Base-by-base conservation (phyloP, 2,113 vertebrate genomes). In the Okapia johnstoni region DNA sequence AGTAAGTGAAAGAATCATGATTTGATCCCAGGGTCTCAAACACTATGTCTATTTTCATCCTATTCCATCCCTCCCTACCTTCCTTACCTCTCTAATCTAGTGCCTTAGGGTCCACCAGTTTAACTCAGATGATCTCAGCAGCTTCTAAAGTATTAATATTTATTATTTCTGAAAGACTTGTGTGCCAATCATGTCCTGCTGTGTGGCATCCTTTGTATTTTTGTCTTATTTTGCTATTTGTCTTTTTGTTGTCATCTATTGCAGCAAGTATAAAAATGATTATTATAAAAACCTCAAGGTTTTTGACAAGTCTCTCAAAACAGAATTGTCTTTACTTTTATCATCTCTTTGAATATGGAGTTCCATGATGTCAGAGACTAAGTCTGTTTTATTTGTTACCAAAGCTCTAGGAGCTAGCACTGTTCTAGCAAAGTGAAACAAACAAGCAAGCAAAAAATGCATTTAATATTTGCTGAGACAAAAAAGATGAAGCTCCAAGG, bases 241-340 rank as follows among this genome's bases (percentile, higher is more conserved):
- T 90, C 83, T 93, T 94, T 92, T 43, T 89, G 80, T 60, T 81
- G 15, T 70, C 21, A 73, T 83, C 50, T 88, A 10, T 79, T 88
- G 57, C 17, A 97, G 63, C 66, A 66, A 83, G 13, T 84, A 79
- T 36, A 88, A 77, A 88, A 91, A 96, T 54, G 19, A 13, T 88
- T 70, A 23, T 57, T 85, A 54, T 88, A 85, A 93, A 94, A 79
- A 26, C 63, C 70, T 76, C 36, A 76, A 76, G 70, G 70, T 76
- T 76, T 76, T 43, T 85, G 85, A 19, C 43, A 70, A 58, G 43
- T 58, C 17, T 58, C 15, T 84, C n/a, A 79, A 46, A 26, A 86
- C 30, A 79, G 19, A 93, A 84, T 46, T 81, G 16, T 57, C 76
- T 92, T 96, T 83, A 93, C 26, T 63, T 97, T 81, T 46, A 93